Evolutionary conservation across 2,888 invertebrate species (phyloP), one percentile per base, ranked within the genome.

Genomic region (Lamellibrachia satsuma): DNA sequence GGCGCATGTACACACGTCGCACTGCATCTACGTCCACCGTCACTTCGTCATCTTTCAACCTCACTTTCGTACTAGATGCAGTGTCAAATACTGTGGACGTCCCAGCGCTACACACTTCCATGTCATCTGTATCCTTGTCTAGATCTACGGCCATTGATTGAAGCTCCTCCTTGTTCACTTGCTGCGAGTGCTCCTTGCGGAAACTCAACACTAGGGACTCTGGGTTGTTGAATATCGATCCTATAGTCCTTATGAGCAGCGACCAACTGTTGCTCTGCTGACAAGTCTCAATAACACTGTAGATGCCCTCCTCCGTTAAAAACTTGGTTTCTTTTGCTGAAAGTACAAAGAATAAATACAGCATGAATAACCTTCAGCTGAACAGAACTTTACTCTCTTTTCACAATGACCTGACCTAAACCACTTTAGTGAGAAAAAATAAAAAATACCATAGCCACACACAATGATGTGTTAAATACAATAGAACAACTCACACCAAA

Each of bases 121-220:
- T 95, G 52, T 97, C 96, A 57, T 98, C 98, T 95, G 98, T 98
- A 95, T 98, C 98, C 97, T 98, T 98, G 95, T 99, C 98, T 94
- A 98, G 97, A 96, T 98, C 98, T 92, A 97, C 98, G 96, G 98
- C 98, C 93, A 98, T 96, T 8, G 97, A 97, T 92, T 98, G 97
- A n/a, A 98, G 97, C 94, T 98, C 97, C 96, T 98, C 98, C 95
- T 98, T 98, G 7, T 92, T 93, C 9, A 92, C 93, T 52, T 93
- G 55, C n/a, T 93, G 92, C 27, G 92, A 90, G 27, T 93, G 91
- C 92, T 93, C 93, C 90, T 91, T 91, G 52, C 92, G 93, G 97
- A 98, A 98, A 97, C 98, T 98, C 95, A 97, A 97, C 92, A 98
- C 97, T 92, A 99, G 96, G 93, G 98, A 97, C 94, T 97, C 97